Conservation (phyloP, 2,113 vertebrate genomes). For the Isurus oxyrinchus region DNA sequence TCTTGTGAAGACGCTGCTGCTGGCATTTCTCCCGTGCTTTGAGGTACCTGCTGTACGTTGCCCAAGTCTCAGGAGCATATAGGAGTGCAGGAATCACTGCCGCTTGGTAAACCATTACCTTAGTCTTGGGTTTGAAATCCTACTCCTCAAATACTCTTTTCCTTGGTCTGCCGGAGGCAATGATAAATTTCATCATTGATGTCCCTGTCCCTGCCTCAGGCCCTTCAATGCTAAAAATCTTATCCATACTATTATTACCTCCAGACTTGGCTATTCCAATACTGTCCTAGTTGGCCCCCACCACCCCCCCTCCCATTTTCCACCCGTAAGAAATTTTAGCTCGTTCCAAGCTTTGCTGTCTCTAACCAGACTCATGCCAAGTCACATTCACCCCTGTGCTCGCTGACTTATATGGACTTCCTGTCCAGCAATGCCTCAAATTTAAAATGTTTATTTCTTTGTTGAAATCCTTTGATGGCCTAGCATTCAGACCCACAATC, state of each 20-base stretch:
- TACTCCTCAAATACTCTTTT: background rate
- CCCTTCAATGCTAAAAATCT: background rate
- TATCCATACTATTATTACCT: background rate
- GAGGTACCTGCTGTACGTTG: background rate
- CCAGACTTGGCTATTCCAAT: background rate
- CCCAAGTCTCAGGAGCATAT: background rate
- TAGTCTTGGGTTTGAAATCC: background rate
- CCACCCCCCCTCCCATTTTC: background rate
- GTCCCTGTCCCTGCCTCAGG: background rate
- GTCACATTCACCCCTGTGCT: background rate
- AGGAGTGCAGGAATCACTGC: background rate
- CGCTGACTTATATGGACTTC: background rate
- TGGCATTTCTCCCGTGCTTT: background rate
- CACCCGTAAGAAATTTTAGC: background rate
- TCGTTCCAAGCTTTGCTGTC: background rate
- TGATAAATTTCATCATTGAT: background rate
- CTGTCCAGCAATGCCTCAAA: background rate
- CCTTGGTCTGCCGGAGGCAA: background rate
- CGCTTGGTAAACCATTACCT: background rate
- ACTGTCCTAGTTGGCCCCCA: background rate
- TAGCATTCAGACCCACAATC: background rate
- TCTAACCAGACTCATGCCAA: background rate
- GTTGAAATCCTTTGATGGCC: background rate
- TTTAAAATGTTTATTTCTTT: background rate
- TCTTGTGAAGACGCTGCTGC: background rate